These are phyloP conservation scores for Phrynocephalus versicolor DNA, from an alignment of 2,113 vertebrate genomes.

Conservation along the genomic window DNA sequence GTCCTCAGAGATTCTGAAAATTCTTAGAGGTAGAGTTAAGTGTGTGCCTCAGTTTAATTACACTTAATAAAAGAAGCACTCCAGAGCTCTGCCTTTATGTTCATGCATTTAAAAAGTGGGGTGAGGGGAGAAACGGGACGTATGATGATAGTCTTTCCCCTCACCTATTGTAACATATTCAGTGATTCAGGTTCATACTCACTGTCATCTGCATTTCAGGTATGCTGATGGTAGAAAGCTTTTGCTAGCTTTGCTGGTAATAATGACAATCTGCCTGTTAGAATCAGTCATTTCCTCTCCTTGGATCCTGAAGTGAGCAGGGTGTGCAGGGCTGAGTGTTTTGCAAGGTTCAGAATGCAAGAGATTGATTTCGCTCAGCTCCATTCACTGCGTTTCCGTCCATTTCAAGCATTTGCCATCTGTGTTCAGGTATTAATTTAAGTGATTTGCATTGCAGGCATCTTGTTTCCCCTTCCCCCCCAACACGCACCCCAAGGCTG, in stretches of 20 bases:
- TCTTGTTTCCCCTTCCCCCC: background rate
- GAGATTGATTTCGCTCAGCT: background rate
- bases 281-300: background rate
- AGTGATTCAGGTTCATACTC: background rate
- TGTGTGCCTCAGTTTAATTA: background rate
- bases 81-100: background rate
- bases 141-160: fast-evolving
- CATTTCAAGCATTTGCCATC: fast-evolving
- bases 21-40: background rate
- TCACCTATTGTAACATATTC: background rate
- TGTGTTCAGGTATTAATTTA: background rate
- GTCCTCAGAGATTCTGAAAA: background rate
- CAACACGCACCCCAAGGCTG: no score
- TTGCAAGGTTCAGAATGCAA: background rate
- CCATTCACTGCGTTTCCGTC: fast-evolving
- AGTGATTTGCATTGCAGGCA: fast-evolving
- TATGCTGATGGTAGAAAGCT: background rate
- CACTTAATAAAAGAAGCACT: background rate
- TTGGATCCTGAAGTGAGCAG: background rate
- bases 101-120: background rate
- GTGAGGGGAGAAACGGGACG: background rate
- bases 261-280: background rate
- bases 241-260: background rate
- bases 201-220: background rate
- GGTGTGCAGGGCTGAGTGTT: fast-evolving